These are phyloP conservation scores for Eledone cirrhosa DNA, from an alignment of 2,888 invertebrate genomes.

Conservation along the genomic window DNA sequence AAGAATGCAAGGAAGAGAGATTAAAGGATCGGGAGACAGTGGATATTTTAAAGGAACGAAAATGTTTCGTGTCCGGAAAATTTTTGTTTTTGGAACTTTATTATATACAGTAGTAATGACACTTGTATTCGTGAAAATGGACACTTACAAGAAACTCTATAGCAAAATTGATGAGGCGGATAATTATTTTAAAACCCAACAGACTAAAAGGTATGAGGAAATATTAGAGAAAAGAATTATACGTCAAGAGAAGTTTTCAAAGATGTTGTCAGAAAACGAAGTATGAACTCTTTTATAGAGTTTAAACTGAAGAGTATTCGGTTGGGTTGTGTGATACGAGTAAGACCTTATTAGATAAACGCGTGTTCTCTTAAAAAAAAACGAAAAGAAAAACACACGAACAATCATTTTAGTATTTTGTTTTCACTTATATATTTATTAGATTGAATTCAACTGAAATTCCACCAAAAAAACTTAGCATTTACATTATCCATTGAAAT, in stretches of 20 bases:
- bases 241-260: not conserved
- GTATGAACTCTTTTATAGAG: not conserved
- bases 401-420: no score
- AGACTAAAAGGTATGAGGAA: not conserved
- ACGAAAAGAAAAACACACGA: no score
- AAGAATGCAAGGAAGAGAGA: conserved; percentile 7
- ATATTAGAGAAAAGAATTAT: not conserved
- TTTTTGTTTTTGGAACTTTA: not conserved
- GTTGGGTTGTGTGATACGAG: no score
- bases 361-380: no score
- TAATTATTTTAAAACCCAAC: not conserved
- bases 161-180: not conserved
- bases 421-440: no score
- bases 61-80: not conserved
- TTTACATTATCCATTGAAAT: no score
- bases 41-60: conserved; percentile 11
- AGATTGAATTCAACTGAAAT: no score
- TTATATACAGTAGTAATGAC: not conserved
- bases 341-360: no score
- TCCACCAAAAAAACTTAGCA: no score
- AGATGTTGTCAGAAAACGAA: not conserved
- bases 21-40: not conserved
- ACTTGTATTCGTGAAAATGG: not conserved
- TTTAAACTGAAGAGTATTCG: not conserved
- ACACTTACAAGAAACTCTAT: not conserved